phyloP scores from a whole-genome alignment of 2,888 invertebrate genomes.

The Lacanobia wlatinum region DNA sequence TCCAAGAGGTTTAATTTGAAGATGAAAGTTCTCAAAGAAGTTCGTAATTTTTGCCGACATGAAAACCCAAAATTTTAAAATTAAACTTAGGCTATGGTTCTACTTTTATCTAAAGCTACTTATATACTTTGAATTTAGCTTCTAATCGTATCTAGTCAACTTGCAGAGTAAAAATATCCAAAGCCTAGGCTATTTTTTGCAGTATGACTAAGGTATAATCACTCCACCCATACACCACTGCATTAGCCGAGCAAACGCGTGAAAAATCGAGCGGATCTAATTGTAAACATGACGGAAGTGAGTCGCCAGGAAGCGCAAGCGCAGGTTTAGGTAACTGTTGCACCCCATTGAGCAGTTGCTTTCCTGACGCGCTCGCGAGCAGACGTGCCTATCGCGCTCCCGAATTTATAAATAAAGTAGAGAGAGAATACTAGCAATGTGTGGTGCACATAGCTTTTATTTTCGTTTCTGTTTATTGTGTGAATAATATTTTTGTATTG shows the following conservation, averaged over 20 bases:
- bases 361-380: conserved; percentile 71
- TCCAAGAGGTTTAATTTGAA: too few species aligned
- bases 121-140: too few species aligned
- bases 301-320: conserved; percentile 76
- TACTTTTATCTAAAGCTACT: too few species aligned
- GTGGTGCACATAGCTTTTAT: conserved; percentile 46
- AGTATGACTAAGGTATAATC: conserved; percentile 19
- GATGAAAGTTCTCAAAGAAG: too few species aligned
- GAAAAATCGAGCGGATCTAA: conserved; percentile 79
- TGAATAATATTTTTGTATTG: not conserved
- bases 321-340: conserved; percentile 79
- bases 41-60: too few species aligned
- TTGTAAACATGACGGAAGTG: conserved; percentile 75
- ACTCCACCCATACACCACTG: conserved; percentile 35
- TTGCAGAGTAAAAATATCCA: too few species aligned
- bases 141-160: too few species aligned
- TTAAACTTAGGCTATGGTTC: too few species aligned
- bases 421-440: conserved; percentile 50
- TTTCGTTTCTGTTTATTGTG: conserved; percentile 14
- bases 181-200: too few species aligned
- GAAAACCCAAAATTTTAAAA: too few species aligned
- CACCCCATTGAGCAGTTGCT: conserved; percentile 75
- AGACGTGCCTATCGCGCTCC: conserved; percentile 67
- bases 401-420: conserved; percentile 48
- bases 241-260: conserved; percentile 52